Evolutionary conservation across 2,888 invertebrate species (phyloP).

Genomic region (Trichopria drosophilae): DNA sequence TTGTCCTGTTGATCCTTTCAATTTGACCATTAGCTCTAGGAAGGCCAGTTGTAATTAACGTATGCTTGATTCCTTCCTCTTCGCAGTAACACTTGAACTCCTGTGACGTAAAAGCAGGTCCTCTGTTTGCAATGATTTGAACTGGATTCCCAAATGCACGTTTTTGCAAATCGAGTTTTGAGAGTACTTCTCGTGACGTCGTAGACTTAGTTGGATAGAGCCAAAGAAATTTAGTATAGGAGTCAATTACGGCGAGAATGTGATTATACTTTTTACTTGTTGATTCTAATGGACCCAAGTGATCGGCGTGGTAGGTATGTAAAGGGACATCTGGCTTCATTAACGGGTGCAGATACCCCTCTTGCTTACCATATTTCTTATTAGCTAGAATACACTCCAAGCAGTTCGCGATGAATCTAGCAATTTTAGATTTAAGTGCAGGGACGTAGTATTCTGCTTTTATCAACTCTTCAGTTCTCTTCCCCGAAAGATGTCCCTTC

Average conservation of each 20-base stretch:
- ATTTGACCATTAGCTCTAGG: too few species aligned
- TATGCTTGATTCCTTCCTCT: too few species aligned
- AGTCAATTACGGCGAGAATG: too few species aligned
- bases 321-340: neutral
- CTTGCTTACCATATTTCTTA: too few species aligned
- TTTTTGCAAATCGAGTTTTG: conserved; percentile 43
- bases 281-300: too few species aligned
- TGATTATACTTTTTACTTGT: too few species aligned
- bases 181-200: conserved; percentile 32
- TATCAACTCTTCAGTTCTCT: neutral
- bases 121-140: conserved; percentile 48
- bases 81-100: conserved; percentile 48
- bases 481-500: neutral
- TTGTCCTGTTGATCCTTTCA: conserved; percentile 42
- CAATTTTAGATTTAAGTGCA: neutral
- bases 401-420: neutral
- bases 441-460: neutral
- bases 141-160: conserved; percentile 50
- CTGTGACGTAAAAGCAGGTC: conserved; percentile 29
- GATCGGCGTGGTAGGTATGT: conserved; percentile 9
- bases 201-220: too few species aligned
- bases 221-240: too few species aligned
- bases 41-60: too few species aligned
- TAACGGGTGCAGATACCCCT: too few species aligned
- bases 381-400: too few species aligned